Evolutionary conservation across 2,797 vertebrate genomes (phyloP).

Genomic region (Aphelocoma californica): DNA sequence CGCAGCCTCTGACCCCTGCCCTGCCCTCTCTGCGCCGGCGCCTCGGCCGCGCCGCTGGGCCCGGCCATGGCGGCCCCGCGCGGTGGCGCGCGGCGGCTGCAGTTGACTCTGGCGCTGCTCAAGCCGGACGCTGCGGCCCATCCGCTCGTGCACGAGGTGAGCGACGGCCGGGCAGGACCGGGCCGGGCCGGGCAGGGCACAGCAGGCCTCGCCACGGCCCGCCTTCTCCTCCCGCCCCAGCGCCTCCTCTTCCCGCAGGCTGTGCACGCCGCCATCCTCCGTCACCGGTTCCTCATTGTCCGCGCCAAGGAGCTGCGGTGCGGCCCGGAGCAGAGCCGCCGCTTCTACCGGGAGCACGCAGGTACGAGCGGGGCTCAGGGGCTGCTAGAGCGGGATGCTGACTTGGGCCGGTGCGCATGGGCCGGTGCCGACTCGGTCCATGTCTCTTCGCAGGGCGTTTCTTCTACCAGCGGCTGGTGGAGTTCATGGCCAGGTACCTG

Average conservation of each 20-base stretch:
- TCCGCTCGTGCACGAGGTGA: conserved; percentile 87
- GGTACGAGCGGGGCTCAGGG: conserved; percentile 68
- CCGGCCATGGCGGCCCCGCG: not conserved
- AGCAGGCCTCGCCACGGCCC: too few species aligned
- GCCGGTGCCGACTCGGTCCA: not conserved
- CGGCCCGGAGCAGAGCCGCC: conserved; percentile 81
- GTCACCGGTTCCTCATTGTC: conserved; percentile 85
- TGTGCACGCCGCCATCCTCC: conserved; percentile 87
- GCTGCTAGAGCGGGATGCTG: not conserved
- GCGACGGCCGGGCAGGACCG: not conserved
- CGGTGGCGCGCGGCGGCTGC: not conserved
- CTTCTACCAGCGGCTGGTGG: conserved; percentile 95
- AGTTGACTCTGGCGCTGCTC: conserved; percentile 89
- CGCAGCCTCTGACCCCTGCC: too few species aligned
- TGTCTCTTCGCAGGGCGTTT: conserved; percentile 80
- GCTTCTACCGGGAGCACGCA: conserved; percentile 89
- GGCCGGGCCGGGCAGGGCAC: too few species aligned
- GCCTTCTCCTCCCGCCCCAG: not conserved
- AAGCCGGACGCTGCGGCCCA: conserved; percentile 93
- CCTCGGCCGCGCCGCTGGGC: too few species aligned
- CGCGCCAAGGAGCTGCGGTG: conserved; percentile 83
- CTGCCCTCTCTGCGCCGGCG: too few species aligned
- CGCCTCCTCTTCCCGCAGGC: conserved; percentile 71
- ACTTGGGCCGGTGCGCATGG: not conserved
- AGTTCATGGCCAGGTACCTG: conserved; percentile 93